Evolutionary conservation across 2,888 invertebrate species (phyloP).

Genomic region (Arctia plantaginis): DNA sequence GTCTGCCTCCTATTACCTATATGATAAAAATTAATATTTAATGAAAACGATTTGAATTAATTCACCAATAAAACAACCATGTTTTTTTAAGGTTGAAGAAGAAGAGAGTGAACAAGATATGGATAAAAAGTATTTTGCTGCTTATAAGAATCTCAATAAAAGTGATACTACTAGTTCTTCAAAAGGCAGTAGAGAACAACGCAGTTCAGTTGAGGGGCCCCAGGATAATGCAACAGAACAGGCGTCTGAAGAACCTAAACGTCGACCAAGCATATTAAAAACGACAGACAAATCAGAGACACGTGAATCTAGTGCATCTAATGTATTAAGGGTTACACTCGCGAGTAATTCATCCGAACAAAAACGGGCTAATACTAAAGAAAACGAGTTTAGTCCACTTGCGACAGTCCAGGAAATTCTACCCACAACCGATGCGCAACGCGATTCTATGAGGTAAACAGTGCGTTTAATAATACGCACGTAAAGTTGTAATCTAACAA

Average conservation of each 20-base stretch:
- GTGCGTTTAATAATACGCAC: neutral
- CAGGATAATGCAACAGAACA: neutral
- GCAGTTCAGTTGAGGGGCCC: slow-evolving; percentile 24
- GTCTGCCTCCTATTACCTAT: no score
- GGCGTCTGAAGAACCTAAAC: neutral
- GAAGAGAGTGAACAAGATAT: slow-evolving; percentile 79
- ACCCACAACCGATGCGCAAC: neutral
- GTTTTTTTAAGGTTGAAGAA: slow-evolving; percentile 61
- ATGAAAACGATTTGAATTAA: no score
- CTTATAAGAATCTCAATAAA: slow-evolving; percentile 66
- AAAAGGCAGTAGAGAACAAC: slow-evolving; percentile 39
- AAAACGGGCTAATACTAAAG: neutral
- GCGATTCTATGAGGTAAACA: slow-evolving; percentile 59
- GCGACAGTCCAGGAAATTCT: neutral
- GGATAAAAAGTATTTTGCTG: slow-evolving; percentile 77
- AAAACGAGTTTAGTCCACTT: neutral
- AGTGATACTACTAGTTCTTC: slow-evolving; percentile 24
- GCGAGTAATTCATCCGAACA: slow-evolving; percentile 26
- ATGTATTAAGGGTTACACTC: slow-evolving; percentile 1
- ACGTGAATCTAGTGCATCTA: slow-evolving; percentile 5
- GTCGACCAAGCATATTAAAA: slow-evolving; percentile 10
- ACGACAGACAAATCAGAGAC: neutral
- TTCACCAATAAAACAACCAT: neutral
- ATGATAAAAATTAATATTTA: no score
- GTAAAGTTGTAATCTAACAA: neutral